Evolutionary conservation across 2,113 vertebrate species (phyloP).

Genomic region (Lipotes vexillifer): DNA sequence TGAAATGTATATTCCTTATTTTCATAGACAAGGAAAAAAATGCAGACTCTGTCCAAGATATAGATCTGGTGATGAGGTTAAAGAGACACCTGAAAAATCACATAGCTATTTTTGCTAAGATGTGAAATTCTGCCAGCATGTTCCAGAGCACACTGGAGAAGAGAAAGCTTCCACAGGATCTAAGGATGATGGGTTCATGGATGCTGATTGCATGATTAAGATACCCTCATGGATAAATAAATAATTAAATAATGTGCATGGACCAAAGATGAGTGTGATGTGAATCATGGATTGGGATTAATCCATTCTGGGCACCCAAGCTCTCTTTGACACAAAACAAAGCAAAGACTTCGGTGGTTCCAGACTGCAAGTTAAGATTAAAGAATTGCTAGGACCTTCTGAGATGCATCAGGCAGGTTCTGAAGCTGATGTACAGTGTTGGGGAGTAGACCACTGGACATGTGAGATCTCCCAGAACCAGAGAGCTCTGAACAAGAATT

Average conservation of each 20-base stretch:
- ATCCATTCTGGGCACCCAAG: not conserved
- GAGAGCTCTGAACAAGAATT: not conserved
- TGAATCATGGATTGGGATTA: not conserved
- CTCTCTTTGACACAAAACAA: not conserved
- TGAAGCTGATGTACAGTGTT: too few species aligned
- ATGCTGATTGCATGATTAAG: not conserved
- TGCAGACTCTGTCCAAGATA: not conserved
- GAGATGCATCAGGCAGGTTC: not conserved
- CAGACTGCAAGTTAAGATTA: too few species aligned
- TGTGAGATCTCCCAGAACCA: not conserved
- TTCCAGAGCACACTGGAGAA: not conserved
- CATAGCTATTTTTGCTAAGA: not conserved
- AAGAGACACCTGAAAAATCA: not conserved
- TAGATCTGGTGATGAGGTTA: not conserved
- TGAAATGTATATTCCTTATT: constrained; percentile 20
- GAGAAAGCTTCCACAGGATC: not conserved
- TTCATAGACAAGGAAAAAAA: not conserved
- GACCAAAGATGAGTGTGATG: not conserved
- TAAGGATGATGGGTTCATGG: not conserved
- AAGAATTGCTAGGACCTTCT: not conserved
- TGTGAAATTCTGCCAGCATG: not conserved
- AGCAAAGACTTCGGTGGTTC: not conserved
- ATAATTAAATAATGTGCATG: not conserved
- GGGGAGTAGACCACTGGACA: not conserved
- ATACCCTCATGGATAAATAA: not conserved